These are phyloP conservation scores for Hydrozoanthus tunicans DNA, from an alignment of 64 coral and sea anemone genomes.

Conservation along the genomic window DNA sequence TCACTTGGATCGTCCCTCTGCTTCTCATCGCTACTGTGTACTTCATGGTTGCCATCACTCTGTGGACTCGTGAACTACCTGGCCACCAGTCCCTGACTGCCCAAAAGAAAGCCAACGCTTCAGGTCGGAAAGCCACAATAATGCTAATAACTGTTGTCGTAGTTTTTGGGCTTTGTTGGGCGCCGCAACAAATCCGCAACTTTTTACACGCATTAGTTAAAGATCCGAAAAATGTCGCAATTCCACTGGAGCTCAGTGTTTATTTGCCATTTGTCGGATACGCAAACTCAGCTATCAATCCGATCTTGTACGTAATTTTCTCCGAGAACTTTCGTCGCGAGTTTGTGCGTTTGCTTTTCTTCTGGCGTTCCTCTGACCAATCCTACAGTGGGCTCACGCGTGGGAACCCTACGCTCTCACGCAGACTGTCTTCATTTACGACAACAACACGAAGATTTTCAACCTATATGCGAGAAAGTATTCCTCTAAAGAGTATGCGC, in stretches of 20 bases:
- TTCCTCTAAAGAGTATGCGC: constrained; percentile 30
- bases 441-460: constrained; percentile 6
- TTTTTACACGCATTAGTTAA: constrained; percentile 29
- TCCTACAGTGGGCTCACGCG: constrained; percentile 13
- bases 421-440: background rate
- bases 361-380: background rate
- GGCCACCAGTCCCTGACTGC: constrained; percentile 64
- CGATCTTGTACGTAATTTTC: constrained; percentile 82
- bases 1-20: constrained; percentile 68
- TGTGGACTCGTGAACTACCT: constrained; percentile 74
- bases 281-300: constrained; percentile 79
- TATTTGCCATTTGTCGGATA: constrained; percentile 75
- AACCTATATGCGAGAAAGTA: constrained; percentile 18
- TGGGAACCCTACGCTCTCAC: background rate
- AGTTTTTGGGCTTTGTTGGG: constrained; percentile 90
- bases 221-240: background rate
- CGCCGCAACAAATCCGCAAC: constrained; percentile 74
- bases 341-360: constrained; percentile 65
- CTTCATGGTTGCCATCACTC: constrained; percentile 55
- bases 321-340: constrained; percentile 87
- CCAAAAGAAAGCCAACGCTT: constrained; percentile 70
- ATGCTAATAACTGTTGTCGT: constrained; percentile 84
- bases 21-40: constrained; percentile 66
- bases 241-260: constrained; percentile 28
- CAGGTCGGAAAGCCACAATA: constrained; percentile 75